These are phyloP conservation scores for Chloroclysta siterata DNA, from an alignment of 2,888 invertebrate genomes.

Conservation along the genomic window DNA sequence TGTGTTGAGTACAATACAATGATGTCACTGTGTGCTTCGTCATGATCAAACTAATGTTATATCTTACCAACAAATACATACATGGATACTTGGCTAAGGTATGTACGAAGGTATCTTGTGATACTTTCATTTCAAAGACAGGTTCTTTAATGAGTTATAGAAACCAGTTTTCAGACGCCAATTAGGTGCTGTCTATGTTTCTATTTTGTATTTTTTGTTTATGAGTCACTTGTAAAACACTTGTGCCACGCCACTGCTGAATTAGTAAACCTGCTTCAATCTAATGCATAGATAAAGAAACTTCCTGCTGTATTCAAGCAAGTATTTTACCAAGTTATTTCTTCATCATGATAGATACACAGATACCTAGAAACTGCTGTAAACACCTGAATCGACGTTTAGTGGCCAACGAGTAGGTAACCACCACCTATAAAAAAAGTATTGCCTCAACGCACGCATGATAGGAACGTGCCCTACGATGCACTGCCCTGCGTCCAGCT, in stretches of 20 bases:
- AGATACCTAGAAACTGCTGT: too few species aligned
- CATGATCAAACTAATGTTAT: constrained; percentile 17
- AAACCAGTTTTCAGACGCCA: constrained; percentile 37
- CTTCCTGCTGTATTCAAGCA: too few species aligned
- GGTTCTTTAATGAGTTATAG: constrained; percentile 41
- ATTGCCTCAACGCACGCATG: too few species aligned
- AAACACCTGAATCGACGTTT: too few species aligned
- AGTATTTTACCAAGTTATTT: too few species aligned
- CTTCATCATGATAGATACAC: too few species aligned
- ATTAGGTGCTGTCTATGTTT: constrained; percentile 5
- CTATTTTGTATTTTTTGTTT: constrained; percentile 7
- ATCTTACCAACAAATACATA: background rate
- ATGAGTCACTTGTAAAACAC: constrained; percentile 7
- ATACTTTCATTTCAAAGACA: constrained; percentile 42
- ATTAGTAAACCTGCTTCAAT: background rate
- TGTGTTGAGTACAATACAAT: constrained; percentile 24
- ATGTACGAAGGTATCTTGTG: constrained; percentile 22
- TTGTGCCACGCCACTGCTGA: background rate
- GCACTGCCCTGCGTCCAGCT: too few species aligned
- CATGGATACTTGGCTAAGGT: background rate
- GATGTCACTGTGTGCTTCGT: constrained; percentile 22
- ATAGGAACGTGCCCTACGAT: too few species aligned
- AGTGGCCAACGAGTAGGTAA: too few species aligned
- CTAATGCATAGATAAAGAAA: too few species aligned
- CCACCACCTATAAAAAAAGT: too few species aligned